These are phyloP conservation scores for Ashinkailepas kermadecensis DNA, from an alignment of 2,888 invertebrate species.

Conservation along the genomic window DNA sequence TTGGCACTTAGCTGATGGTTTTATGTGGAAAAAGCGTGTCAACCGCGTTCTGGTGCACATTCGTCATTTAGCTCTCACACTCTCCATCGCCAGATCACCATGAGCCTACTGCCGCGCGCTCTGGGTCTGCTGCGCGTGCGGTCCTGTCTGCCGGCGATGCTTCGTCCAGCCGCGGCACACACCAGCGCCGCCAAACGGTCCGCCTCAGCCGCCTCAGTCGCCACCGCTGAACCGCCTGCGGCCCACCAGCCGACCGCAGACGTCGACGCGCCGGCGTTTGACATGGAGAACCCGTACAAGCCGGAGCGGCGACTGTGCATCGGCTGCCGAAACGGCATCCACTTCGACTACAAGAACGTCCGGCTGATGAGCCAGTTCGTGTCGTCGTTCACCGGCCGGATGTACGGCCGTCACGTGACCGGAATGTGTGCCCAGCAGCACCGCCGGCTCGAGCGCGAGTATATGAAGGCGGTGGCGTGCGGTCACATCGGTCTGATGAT, in stretches of 20 bases:
- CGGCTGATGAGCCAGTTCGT: slow-evolving; percentile 89
- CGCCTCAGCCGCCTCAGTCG: not conserved
- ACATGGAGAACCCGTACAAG: slow-evolving; percentile 58
- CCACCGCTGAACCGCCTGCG: not conserved
- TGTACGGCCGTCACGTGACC: slow-evolving; percentile 88
- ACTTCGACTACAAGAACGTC: slow-evolving; percentile 82
- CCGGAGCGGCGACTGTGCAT: slow-evolving; percentile 66
- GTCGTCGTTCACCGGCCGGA: slow-evolving; percentile 84
- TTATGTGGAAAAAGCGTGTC: too few relatives aligned
- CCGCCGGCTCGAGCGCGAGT: slow-evolving; percentile 34
- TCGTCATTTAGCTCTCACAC: too few relatives aligned
- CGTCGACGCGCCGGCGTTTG: slow-evolving; percentile 4
- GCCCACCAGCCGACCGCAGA: not conserved
- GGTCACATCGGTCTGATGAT: slow-evolving; percentile 70
- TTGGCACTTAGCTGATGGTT: too few relatives aligned
- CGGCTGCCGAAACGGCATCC: slow-evolving; percentile 71
- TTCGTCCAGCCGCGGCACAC: not conserved
- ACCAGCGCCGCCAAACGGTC: not conserved
- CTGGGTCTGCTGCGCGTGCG: not conserved
- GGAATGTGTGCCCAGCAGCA: slow-evolving; percentile 83
- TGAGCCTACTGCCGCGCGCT: not conserved
- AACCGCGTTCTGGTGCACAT: too few relatives aligned
- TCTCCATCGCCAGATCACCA: not conserved
- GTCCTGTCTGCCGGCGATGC: not conserved
- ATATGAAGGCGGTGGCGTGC: not conserved